Evolutionary conservation across 2,797 vertebrate genomes (phyloP).

Genomic region (Eidolon dupreanum): DNA sequence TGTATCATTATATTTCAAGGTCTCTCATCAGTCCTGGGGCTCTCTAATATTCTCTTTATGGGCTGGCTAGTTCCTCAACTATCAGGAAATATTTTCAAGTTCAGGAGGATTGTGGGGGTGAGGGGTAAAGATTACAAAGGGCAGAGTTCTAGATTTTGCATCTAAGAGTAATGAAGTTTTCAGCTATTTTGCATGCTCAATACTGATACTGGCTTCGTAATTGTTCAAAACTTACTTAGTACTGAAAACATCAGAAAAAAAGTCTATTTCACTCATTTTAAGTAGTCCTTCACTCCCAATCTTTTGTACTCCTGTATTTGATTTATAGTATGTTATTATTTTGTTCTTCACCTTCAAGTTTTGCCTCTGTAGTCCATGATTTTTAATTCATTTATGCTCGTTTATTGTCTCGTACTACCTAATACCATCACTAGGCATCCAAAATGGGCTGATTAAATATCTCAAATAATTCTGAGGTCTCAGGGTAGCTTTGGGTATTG

Average conservation of each 20-base stretch:
- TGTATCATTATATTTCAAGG: not conserved
- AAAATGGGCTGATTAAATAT: constrained; percentile 40
- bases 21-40: not conserved
- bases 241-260: constrained; percentile 1
- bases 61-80: constrained; percentile 28
- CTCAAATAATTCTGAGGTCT: constrained; percentile 28
- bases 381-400: not conserved
- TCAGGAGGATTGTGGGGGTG: not conserved
- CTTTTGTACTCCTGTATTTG: not conserved
- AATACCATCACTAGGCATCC: not conserved
- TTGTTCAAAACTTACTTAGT: constrained; percentile 26
- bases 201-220: not conserved
- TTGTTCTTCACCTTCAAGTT: not conserved
- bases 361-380: not conserved
- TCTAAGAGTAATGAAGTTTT: not conserved
- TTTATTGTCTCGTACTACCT: not conserved
- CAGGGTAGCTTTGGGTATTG: not conserved
- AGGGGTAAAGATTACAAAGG: not conserved
- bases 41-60: constrained; percentile 30
- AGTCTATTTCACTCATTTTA: not conserved
- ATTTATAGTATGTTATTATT: not conserved
- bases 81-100: constrained; percentile 37
- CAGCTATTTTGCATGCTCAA: not conserved
- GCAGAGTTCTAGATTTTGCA: not conserved
- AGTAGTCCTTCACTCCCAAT: not conserved